Conservation (phyloP, 1,140 invertebrate species). For the Gonatopus flavifemur region DNA sequence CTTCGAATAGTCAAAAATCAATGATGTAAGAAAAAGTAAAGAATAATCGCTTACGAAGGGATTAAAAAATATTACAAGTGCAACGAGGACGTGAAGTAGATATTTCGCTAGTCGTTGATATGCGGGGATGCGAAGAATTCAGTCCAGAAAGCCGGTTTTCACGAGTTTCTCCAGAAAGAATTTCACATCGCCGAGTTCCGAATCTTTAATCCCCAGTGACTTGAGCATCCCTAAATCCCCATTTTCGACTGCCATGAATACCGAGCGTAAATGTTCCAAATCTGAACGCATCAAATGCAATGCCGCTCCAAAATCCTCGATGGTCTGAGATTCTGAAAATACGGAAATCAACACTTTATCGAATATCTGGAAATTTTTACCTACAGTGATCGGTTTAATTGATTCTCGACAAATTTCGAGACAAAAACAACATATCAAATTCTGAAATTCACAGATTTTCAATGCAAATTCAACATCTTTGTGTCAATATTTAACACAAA, state of each 20-base stretch:
- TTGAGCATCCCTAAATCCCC: conserved; percentile 92
- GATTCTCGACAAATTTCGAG: no score
- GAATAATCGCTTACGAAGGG: neutral
- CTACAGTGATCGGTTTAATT: no score
- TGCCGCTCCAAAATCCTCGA: conserved; percentile 89
- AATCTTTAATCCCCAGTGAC: conserved; percentile 91
- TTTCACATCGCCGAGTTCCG: conserved; percentile 94
- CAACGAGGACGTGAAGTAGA: neutral
- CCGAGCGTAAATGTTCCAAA: conserved; percentile 87
- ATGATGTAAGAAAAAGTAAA: neutral
- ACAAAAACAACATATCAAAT: no score
- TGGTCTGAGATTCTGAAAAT: conserved; percentile 88
- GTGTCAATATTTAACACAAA: no score
- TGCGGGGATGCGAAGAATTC: conserved; percentile 56
- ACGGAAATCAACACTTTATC: neutral
- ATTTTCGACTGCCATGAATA: conserved; percentile 96
- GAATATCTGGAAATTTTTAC: no score
- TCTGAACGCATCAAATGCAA: conserved; percentile 84
- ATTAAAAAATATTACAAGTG: neutral
- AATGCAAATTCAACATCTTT: no score
- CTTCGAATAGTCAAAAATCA: neutral
- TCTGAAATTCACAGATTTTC: no score
- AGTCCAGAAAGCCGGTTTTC: conserved; percentile 95
- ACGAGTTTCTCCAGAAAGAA: conserved; percentile 96
- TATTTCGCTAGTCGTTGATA: neutral